Conservation (phyloP, 30 jellyfish, hydroid and myxozoan species). For the Aurelia sp. region DNA sequence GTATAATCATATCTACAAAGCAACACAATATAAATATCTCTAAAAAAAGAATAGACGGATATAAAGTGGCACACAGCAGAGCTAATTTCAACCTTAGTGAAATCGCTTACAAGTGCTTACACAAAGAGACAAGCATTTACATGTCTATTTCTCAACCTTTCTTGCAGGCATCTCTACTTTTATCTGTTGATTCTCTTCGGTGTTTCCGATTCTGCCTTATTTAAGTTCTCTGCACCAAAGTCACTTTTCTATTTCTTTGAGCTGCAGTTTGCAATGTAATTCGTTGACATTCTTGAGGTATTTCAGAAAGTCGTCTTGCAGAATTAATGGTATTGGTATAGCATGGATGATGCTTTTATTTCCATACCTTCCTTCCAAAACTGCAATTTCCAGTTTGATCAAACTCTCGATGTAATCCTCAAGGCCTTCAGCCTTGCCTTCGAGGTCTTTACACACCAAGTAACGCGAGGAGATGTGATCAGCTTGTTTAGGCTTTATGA, state of each 20-base stretch:
- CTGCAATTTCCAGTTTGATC: not conserved
- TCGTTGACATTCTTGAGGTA: constrained; percentile 13
- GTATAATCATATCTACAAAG: no score
- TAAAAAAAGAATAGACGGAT: no score
- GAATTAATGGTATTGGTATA: constrained; percentile 12
- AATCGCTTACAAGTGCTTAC: no score
- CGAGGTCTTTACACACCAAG: constrained; percentile 26
- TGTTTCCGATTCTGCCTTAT: no score
- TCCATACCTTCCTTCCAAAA: not conserved
- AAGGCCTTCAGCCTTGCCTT: not conserved
- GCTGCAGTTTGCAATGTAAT: constrained; percentile 4
- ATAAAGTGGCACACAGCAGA: no score
- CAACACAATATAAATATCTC: no score
- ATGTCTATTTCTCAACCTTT: no score
- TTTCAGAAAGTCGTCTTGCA: constrained; percentile 2
- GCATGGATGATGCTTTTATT: constrained; percentile 19
- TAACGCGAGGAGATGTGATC: not conserved
- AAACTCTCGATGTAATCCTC: not conserved
- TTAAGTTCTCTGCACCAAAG: no score
- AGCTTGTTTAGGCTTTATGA: constrained; percentile 1
- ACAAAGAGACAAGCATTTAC: no score
- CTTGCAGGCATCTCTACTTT: no score
- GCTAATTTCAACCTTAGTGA: no score
- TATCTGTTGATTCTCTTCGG: no score
- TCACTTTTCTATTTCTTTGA: not conserved